These are phyloP conservation scores for Perodicticus potto DNA, from an alignment of 2,797 vertebrate genomes.

Conservation along the genomic window DNA sequence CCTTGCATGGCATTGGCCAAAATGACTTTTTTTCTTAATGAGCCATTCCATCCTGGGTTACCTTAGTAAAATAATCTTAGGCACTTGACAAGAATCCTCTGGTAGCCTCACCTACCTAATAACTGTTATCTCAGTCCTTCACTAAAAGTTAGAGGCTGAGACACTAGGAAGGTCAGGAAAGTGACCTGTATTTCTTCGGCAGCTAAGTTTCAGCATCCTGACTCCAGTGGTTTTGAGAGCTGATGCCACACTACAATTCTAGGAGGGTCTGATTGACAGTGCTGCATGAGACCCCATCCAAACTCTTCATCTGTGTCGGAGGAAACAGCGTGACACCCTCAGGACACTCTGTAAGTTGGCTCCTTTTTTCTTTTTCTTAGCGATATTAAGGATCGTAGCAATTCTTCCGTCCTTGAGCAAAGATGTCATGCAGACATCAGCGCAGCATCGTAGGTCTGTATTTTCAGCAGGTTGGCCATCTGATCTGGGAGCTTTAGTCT, in stretches of 20 bases:
- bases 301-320: slow-evolving; percentile 79
- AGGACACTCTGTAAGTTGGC: slow-evolving; percentile 69
- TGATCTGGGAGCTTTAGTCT: slow-evolving; percentile 61
- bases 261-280: slow-evolving; percentile 68
- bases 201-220: slow-evolving; percentile 21
- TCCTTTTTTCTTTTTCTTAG: slow-evolving; percentile 65
- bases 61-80: slow-evolving; percentile 42
- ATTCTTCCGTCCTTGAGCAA: slow-evolving; percentile 67
- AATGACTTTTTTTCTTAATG: background rate
- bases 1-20: slow-evolving; percentile 31
- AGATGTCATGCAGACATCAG: slow-evolving; percentile 3
- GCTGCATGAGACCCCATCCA: slow-evolving; percentile 73
- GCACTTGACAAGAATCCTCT: background rate
- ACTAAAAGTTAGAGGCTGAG: slow-evolving; percentile 33
- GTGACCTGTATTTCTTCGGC: slow-evolving; percentile 47
- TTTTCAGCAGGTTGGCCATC: slow-evolving; percentile 63
- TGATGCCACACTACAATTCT: slow-evolving; percentile 37
- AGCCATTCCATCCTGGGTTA: background rate
- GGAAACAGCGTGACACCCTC: slow-evolving; percentile 71
- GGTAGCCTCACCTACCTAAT: slow-evolving; percentile 3
- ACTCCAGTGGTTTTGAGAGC: slow-evolving; percentile 43
- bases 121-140: slow-evolving; percentile 27
- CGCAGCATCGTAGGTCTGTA: slow-evolving; percentile 46
- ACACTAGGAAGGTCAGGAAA: slow-evolving; percentile 58
- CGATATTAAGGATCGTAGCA: slow-evolving; percentile 64